A percentile compares a stretch with the other conserved stretches of the same genome.
These are phyloP conservation scores for Pipa parva DNA, from an alignment of 2,113 vertebrate genomes.

Conservation along the genomic window DNA sequence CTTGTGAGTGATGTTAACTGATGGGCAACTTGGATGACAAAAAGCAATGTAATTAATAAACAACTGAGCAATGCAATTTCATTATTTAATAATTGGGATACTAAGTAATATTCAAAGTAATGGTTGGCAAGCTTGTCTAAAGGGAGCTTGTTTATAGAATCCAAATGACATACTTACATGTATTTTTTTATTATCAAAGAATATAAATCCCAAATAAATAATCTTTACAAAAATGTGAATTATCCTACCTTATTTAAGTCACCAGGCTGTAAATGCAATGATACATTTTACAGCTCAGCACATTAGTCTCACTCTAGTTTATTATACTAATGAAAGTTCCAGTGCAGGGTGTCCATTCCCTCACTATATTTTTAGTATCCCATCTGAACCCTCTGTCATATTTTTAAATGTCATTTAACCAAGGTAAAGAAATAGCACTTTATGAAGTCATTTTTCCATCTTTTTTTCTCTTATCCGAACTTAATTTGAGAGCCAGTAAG, in stretches of 20 bases:
- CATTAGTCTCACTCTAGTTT: conserved; percentile 8
- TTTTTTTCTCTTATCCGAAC: conserved; percentile 13
- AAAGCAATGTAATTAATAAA: no score
- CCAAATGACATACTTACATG: neutral
- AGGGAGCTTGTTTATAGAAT: no score
- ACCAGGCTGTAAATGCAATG: conserved; percentile 24
- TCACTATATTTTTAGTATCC: conserved; percentile 11
- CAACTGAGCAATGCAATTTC: no score
- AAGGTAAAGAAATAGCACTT: conserved; percentile 16
- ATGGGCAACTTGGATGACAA: no score
- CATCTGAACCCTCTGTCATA: conserved; percentile 20
- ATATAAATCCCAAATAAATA: neutral
- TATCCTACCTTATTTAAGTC: conserved; percentile 8
- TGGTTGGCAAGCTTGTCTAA: no score
- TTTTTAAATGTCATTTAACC: conserved; percentile 26
- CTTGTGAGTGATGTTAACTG: no score
- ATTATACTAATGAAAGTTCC: conserved; percentile 15
- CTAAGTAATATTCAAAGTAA: no score
- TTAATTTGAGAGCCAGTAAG: conserved; percentile 15
- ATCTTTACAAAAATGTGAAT: neutral
- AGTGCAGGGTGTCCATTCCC: neutral
- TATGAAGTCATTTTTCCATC: conserved; percentile 36
- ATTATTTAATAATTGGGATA: no score
- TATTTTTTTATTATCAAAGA: neutral
- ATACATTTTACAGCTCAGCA: conserved; percentile 9